Evolutionary conservation across 2,797 vertebrate genomes (phyloP).

Genomic region (Hydrolagus colliei): DNA sequence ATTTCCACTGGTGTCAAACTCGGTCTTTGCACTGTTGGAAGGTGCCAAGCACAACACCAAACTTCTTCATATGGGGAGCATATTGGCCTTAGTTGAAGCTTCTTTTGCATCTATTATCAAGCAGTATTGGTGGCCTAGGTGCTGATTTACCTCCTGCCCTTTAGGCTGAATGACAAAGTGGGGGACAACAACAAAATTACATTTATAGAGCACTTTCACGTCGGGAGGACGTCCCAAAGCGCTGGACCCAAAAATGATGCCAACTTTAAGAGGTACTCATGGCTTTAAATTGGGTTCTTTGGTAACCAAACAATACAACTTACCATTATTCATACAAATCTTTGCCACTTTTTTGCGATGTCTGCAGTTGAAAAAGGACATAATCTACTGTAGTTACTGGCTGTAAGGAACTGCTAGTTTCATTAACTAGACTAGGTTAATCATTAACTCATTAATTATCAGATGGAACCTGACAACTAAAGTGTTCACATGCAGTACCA

Average conservation of each 20-base stretch:
- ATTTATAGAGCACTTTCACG: too few relatives aligned
- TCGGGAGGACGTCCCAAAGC: too few relatives aligned
- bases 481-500: too few relatives aligned
- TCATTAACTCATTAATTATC: too few relatives aligned
- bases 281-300: slow-evolving; percentile 11
- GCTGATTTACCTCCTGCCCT: neutral
- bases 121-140: neutral
- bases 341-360: slow-evolving; percentile 11
- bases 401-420: slow-evolving; percentile 21
- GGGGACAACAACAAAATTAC: neutral
- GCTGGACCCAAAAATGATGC: too few relatives aligned
- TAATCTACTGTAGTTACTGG: slow-evolving; percentile 20
- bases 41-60: neutral
- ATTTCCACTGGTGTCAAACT: neutral
- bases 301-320: neutral
- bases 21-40: neutral
- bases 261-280: neutral
- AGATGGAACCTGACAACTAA: too few relatives aligned
- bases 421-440: too few relatives aligned
- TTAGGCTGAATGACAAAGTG: neutral
- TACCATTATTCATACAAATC: neutral
- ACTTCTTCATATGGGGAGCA: neutral
- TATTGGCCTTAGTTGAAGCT: neutral
- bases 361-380: neutral
- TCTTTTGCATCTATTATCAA: neutral